Percentiles rank a stretch among this genome's conserved stretches.
Conservation (phyloP, 2,113 vertebrate species). For the Cryptotis parvus region DNA sequence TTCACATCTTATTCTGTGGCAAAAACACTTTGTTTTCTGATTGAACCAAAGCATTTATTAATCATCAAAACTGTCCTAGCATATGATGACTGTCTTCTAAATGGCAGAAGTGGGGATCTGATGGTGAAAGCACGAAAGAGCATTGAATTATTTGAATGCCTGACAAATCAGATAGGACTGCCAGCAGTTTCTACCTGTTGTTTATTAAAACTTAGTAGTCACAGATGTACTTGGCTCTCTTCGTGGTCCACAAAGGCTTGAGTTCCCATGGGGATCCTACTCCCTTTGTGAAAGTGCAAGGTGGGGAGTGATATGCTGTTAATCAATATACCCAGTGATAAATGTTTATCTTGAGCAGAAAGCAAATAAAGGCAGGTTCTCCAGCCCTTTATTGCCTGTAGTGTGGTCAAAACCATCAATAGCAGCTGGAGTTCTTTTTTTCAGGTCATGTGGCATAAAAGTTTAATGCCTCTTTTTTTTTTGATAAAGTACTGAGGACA, state of each 20-base stretch:
- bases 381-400: constrained; percentile 84
- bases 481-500: no score
- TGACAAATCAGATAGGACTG: no score
- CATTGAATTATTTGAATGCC: no score
- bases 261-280: constrained; percentile 50
- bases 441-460: constrained; percentile 82
- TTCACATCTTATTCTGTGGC: background rate
- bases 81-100: background rate
- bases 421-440: constrained; percentile 83
- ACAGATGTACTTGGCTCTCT: background rate
- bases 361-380: constrained; percentile 85
- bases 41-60: background rate
- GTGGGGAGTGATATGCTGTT: constrained; percentile 78
- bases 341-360: constrained; percentile 87
- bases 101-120: background rate
- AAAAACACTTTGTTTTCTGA: background rate
- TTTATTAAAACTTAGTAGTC: background rate
- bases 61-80: background rate
- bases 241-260: constrained; percentile 21
- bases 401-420: constrained; percentile 75
- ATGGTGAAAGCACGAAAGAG: no score
- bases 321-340: constrained; percentile 81
- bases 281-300: constrained; percentile 68
- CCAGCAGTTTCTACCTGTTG: no score
- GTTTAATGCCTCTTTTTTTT: constrained; percentile 64